phyloP scores from a whole-genome alignment of 1,140 invertebrate genomes.

The Chironomus tepperi region DNA sequence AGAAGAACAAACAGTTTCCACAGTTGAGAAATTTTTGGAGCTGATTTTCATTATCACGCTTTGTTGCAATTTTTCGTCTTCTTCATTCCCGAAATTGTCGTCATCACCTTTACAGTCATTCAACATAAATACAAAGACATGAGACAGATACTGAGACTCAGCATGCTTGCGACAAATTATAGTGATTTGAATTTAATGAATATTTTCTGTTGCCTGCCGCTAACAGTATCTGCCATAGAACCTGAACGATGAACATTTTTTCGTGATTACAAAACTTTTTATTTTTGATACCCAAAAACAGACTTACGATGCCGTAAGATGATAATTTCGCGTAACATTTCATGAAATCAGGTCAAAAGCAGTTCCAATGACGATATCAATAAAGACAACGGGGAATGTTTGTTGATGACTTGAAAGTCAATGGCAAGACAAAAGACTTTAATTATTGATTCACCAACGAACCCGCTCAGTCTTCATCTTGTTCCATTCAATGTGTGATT shows the following conservation, averaged over 20 bases:
- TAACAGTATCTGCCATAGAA: background rate
- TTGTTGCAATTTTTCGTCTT: background rate
- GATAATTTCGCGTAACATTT: background rate
- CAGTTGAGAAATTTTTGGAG: background rate
- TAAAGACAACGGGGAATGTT: background rate
- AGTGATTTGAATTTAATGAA: background rate
- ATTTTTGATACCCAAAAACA: background rate
- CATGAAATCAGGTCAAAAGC: background rate
- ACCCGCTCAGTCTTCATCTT: background rate
- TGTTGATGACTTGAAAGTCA: background rate
- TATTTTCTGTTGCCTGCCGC: background rate
- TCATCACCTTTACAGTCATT: background rate
- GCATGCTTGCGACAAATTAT: background rate
- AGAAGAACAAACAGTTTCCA: background rate
- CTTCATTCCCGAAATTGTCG: background rate
- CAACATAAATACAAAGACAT: background rate
- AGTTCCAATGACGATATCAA: background rate
- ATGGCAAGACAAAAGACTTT: background rate
- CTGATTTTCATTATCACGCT: background rate
- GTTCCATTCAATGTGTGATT: background rate
- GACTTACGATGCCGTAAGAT: background rate
- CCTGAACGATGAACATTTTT: background rate
- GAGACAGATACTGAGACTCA: background rate
- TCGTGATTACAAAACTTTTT: background rate
- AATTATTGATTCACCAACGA: slow-evolving; percentile 7